phyloP scores from a whole-genome alignment of 1,140 invertebrate genomes.

The Musca domestica region DNA sequence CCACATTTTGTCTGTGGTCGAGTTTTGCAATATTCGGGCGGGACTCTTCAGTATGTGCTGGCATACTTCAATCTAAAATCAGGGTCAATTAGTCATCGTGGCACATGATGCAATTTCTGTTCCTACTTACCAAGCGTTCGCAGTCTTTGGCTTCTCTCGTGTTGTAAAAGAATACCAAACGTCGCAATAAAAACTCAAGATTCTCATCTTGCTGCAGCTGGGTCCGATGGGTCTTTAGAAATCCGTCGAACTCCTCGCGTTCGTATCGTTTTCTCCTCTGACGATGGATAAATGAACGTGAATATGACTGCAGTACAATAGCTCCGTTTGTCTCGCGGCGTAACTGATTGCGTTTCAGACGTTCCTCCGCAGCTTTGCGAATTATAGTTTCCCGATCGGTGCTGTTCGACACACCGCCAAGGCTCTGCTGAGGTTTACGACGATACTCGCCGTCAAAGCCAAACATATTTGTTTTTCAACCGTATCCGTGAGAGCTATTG shows the following conservation, averaged over 20 bases:
- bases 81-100: background rate
- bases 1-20: slow-evolving; percentile 39
- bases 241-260: slow-evolving; percentile 68
- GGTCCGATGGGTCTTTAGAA: slow-evolving; percentile 55
- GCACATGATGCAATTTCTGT: background rate
- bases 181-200: slow-evolving; percentile 60
- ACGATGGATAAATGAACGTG: slow-evolving; percentile 72
- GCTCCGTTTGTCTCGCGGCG: slow-evolving; percentile 64
- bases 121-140: slow-evolving; percentile 65
- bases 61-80: slow-evolving; percentile 44
- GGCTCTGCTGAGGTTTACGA: slow-evolving; percentile 82
- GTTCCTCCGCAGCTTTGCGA: slow-evolving; percentile 70
- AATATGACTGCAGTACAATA: slow-evolving; percentile 65
- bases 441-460: slow-evolving; percentile 92
- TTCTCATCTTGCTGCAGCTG: slow-evolving; percentile 57
- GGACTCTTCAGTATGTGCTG: slow-evolving; percentile 45
- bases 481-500: no score
- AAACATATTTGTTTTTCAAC: slow-evolving; percentile 59
- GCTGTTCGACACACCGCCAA: slow-evolving; percentile 75
- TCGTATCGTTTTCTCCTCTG: slow-evolving; percentile 65
- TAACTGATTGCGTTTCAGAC: slow-evolving; percentile 78
- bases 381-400: slow-evolving; percentile 75
- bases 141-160: slow-evolving; percentile 63
- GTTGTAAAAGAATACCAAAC: slow-evolving; percentile 74
- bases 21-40: slow-evolving; percentile 37